Percentiles rank a stretch among this genome's conserved stretches.
These are phyloP conservation scores for Enhydra lutris DNA, from an alignment of 2,113 vertebrate species.

Conservation along the genomic window DNA sequence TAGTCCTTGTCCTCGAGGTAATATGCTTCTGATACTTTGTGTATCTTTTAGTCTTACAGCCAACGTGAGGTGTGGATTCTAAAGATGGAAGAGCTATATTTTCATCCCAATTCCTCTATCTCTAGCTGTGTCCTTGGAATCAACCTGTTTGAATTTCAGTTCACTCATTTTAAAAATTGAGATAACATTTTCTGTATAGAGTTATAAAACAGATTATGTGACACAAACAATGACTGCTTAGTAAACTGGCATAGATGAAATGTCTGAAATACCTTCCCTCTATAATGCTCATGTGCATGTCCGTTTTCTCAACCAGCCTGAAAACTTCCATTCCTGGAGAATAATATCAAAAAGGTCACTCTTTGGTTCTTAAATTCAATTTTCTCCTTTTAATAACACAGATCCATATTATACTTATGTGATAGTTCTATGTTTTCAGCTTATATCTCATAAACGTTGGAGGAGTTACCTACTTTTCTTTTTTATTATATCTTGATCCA, in stretches of 20 bases:
- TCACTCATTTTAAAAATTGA: neutral
- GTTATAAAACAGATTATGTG: neutral
- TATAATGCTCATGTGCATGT: neutral
- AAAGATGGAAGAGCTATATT: neutral
- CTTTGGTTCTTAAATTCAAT: neutral
- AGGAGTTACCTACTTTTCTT: neutral
- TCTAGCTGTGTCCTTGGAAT: neutral
- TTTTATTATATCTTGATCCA: neutral
- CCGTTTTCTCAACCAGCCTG: neutral
- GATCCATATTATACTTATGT: neutral
- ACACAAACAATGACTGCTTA: neutral
- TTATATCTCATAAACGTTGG: neutral
- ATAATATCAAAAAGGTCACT: neutral
- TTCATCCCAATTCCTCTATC: neutral
- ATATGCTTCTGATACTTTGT: neutral
- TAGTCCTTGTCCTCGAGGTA: neutral
- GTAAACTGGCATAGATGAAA: neutral
- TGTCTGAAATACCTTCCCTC: neutral
- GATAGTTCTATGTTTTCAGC: neutral
- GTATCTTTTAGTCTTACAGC: neutral
- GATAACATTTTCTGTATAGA: neutral
- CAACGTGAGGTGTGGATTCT: neutral
- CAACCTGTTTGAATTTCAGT: neutral
- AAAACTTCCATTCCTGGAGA: neutral
- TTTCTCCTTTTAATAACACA: neutral